These are phyloP conservation scores for Dipus sagitta DNA, from an alignment of 2,797 vertebrate species.

Conservation along the genomic window DNA sequence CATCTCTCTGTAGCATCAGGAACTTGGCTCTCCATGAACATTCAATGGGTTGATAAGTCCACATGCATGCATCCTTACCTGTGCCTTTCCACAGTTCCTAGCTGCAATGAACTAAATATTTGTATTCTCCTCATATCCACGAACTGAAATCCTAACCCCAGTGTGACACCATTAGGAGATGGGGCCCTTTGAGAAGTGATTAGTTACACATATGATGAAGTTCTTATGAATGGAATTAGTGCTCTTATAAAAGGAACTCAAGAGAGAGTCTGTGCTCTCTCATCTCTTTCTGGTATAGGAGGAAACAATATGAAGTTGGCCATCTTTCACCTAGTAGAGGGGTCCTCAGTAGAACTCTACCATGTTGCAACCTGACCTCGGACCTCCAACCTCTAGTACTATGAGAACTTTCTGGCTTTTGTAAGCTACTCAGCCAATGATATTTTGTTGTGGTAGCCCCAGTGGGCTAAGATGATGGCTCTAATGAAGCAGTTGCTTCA, in stretches of 20 bases:
- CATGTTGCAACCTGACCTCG: neutral
- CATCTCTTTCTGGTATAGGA: neutral
- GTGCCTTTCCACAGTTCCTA: neutral
- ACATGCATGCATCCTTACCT: neutral
- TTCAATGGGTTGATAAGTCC: neutral
- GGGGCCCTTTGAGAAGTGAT: neutral
- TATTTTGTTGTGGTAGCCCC: neutral
- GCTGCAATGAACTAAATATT: neutral
- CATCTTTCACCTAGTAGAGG: neutral
- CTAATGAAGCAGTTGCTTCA: constrained; percentile 26
- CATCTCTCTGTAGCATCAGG: neutral
- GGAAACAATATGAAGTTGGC: neutral
- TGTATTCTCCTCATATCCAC: neutral
- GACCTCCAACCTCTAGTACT: neutral
- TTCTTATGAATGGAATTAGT: neutral
- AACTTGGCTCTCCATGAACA: neutral
- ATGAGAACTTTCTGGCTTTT: neutral
- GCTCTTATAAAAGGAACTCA: neutral
- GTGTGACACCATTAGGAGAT: neutral
- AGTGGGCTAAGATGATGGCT: neutral
- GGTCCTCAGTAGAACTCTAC: neutral
- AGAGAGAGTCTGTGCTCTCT: neutral
- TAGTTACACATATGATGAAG: neutral
- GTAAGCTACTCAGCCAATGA: neutral
- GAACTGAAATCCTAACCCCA: neutral